phyloP scores from a whole-genome alignment of 2,888 invertebrate genomes.

The Brachylomia viminalis region DNA sequence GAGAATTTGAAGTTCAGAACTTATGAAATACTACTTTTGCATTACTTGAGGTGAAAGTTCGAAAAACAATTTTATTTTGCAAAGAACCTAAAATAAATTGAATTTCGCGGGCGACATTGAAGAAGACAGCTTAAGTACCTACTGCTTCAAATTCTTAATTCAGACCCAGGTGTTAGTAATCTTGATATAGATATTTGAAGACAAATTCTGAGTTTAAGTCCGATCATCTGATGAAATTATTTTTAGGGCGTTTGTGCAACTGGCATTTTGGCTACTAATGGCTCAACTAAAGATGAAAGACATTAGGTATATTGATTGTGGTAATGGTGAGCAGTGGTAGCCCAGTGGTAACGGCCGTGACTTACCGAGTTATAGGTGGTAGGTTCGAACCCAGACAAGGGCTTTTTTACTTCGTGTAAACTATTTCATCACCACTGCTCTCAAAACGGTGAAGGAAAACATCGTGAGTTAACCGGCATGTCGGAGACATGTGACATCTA shows the following conservation, averaged over 20 bases:
- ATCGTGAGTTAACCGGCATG: too few species aligned
- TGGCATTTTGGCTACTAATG: neutral
- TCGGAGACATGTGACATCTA: too few species aligned
- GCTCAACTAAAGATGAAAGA: neutral
- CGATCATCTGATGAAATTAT: neutral
- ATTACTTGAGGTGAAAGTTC: neutral
- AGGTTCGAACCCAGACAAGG: too few species aligned
- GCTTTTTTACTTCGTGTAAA: too few species aligned
- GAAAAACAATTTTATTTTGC: neutral
- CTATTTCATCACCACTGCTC: too few species aligned
- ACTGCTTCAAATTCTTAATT: neutral
- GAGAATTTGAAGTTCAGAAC: neutral
- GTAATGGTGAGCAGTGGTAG: too few species aligned
- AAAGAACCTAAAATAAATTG: neutral
- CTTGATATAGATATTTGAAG: neutral
- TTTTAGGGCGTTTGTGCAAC: neutral
- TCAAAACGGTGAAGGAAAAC: too few species aligned
- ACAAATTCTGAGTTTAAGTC: neutral
- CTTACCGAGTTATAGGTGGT: too few species aligned
- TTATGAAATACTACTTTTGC: neutral
- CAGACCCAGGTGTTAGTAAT: neutral
- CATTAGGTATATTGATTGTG: too few species aligned
- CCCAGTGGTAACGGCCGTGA: too few species aligned
- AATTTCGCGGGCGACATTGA: neutral
- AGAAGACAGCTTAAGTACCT: too few species aligned